A percentile compares a stretch with the other conserved stretches of the same genome.
These are phyloP conservation scores for Oncorhynchus clarkii DNA, from an alignment of 2,113 vertebrate genomes.

Conservation along the genomic window DNA sequence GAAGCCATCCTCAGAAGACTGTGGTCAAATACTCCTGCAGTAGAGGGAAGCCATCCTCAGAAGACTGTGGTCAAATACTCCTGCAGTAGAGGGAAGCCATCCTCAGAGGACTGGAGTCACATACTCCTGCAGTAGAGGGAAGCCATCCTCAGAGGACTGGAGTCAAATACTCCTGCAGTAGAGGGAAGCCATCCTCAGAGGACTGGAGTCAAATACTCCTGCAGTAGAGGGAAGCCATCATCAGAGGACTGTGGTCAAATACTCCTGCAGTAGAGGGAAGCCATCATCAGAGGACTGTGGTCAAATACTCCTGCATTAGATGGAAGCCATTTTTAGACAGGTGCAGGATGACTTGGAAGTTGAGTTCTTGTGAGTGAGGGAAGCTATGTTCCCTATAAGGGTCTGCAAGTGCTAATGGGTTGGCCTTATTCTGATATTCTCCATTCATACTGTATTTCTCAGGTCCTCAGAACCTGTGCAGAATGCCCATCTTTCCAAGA, in stretches of 20 bases:
- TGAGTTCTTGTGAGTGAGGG: not conserved
- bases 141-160: no score
- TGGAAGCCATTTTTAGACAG: not conserved
- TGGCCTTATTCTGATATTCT: constrained; percentile 4
- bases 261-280: no score
- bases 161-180: no score
- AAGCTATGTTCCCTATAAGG: not conserved
- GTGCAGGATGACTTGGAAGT: not conserved
- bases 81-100: no score
- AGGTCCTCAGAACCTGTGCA: constrained; percentile 14
- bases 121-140: no score
- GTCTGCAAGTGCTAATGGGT: no score
- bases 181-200: no score
- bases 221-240: no score
- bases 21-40: not conserved
- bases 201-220: no score
- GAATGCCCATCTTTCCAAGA: constrained; percentile 10
- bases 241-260: no score
- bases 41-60: not conserved
- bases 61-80: no score
- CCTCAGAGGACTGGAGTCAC: no score
- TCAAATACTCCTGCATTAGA: not conserved
- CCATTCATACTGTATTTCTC: not conserved
- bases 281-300: not conserved
- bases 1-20: not conserved